Evolutionary conservation across 2,888 invertebrate genomes (phyloP), one percentile per base, ranked within the genome.

Genomic region (Eupithecia exiguata): DNA sequence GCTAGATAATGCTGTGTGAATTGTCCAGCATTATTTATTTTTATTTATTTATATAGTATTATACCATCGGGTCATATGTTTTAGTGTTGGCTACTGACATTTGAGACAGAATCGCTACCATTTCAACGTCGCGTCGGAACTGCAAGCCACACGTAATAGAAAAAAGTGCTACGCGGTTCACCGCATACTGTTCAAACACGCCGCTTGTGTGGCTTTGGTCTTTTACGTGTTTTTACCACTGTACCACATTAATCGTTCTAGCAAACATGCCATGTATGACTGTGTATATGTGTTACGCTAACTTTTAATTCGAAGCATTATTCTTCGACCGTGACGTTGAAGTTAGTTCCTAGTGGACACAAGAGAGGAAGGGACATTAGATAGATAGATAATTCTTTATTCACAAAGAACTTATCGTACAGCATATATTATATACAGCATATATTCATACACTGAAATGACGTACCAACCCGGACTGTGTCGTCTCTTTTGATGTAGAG

Each of bases 151-250:
- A 65, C 63, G 88, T 91, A 92, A 92, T 91, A 93, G 93, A 93
- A 92, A n/a, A 93, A 93, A 93, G 88, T 91, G 12, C 7, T 66
- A 89, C 88, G 87, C 87, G 89, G 91, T 87, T 85, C 88, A 91
- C 92, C 93, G 88, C 93, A 90, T 89, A 83, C 72, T 76, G 62
- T 70, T 74, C 72, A 76, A 77, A 79, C 76, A 76, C 62, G 67
- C 75, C 76, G 83, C 82, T 81, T 81, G 83, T 82, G 80, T 81
- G 83, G 81, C 82, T 78, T 71, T 76, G 75, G 74, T 77, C 77
- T 79, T 53, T 82, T 73, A 75, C 61, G 70, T 38, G 16, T 75
- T 66, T 65, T 38, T 43, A 66, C 18, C 65, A 38, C 65, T 12
- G 12, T 30, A 61, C 21, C 36, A 35, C 63, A 36, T 65, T 65